phyloP scores from a whole-genome alignment of 2,113 vertebrate genomes.

The Trogon surrucura region DNA sequence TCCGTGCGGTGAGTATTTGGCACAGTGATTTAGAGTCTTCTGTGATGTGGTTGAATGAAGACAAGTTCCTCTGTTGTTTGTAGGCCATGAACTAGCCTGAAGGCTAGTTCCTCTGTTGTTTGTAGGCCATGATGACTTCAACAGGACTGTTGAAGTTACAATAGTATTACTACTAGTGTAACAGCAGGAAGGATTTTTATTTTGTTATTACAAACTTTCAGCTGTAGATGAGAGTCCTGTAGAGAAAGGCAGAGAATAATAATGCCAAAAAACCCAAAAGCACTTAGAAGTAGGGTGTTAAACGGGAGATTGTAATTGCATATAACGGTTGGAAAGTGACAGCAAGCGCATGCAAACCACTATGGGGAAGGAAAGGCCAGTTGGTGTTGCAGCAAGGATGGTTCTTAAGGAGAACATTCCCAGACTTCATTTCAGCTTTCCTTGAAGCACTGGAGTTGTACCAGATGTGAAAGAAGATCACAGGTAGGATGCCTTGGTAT shows the following conservation, averaged over 20 bases:
- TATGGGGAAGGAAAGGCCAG: not conserved
- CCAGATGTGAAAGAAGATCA: not conserved
- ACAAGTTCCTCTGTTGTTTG: not conserved
- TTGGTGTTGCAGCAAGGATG: not conserved
- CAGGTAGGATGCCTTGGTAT: not conserved
- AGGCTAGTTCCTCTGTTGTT: not conserved
- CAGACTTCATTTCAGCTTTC: not conserved
- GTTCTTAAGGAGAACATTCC: not conserved
- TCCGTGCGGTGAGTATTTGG: not conserved
- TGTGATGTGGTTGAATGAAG: not conserved
- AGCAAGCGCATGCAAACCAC: not conserved
- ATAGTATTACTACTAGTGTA: not conserved
- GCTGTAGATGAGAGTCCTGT: not conserved
- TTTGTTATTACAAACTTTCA: not conserved
- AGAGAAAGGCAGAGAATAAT: not conserved
- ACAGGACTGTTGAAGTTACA: not conserved
- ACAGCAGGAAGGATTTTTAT: not conserved
- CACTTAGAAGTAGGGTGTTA: not conserved
- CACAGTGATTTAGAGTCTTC: not conserved
- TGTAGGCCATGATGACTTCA: not conserved
- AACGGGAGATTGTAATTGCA: not conserved
- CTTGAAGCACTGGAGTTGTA: not conserved
- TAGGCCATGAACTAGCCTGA: accelerated
- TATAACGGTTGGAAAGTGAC: not conserved
- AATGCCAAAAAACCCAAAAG: not conserved